These are phyloP conservation scores for Drosophila tripunctata DNA, from an alignment of 2,888 invertebrate genomes.

Conservation along the genomic window DNA sequence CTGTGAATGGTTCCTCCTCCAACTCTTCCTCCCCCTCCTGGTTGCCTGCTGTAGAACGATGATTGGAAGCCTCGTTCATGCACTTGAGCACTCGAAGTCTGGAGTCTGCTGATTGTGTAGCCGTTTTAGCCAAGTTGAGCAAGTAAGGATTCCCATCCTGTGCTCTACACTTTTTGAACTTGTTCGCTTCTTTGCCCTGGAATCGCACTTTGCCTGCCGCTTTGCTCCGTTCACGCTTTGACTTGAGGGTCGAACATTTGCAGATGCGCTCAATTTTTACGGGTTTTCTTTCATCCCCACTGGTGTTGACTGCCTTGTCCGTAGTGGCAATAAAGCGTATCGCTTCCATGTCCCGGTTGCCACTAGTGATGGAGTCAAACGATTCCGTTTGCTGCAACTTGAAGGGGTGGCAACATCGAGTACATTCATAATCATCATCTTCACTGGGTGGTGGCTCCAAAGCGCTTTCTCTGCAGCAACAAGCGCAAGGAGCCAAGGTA, in stretches of 20 bases:
- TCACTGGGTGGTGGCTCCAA: neutral
- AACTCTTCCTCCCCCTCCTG: neutral
- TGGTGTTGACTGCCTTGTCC: conserved; percentile 34
- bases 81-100: conserved; percentile 18
- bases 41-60: neutral
- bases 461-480: too few relatives aligned
- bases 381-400: conserved; percentile 26
- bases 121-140: neutral
- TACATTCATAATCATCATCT: conserved; percentile 35
- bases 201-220: conserved; percentile 24
- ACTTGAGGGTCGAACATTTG: conserved; percentile 14
- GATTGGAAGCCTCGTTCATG: conserved; percentile 11
- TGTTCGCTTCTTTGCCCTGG: neutral
- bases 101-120: too few relatives aligned
- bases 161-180: too few relatives aligned
- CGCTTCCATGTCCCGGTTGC: neutral
- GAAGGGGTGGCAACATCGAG: conserved; percentile 3
- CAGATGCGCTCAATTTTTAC: neutral
- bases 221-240: neutral
- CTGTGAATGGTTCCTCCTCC: neutral
- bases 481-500: too few relatives aligned
- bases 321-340: conserved; percentile 16
- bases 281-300: neutral
- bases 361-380: neutral
- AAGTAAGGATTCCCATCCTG: neutral